Evolutionary conservation across 2,113 vertebrate species (phyloP).

Genomic region (Numida meleagris): DNA sequence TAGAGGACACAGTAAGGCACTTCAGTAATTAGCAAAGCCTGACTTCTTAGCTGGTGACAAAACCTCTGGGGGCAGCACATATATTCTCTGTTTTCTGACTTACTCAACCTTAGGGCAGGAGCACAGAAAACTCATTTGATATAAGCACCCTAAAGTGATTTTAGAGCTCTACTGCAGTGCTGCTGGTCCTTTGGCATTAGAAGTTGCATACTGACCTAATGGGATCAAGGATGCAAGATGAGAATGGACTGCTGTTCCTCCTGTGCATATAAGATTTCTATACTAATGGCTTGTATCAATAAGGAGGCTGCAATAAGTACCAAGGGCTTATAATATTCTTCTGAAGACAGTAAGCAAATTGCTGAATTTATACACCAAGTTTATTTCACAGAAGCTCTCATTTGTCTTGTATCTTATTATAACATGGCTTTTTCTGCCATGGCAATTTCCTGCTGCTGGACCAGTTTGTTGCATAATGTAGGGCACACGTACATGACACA

Average conservation of each 20-base stretch:
- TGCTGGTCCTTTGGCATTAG: neutral
- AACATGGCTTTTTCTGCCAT: neutral
- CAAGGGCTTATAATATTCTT: neutral
- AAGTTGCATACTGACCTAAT: neutral
- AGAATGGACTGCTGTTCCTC: neutral
- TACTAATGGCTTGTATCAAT: neutral
- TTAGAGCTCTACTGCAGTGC: neutral
- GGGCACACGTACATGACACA: neutral
- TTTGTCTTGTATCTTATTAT: neutral
- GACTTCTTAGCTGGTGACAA: neutral
- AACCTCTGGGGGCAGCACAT: neutral
- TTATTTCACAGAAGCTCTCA: neutral
- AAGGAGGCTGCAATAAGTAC: neutral
- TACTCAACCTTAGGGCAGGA: neutral
- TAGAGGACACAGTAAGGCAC: conserved; percentile 19
- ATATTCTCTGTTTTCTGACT: neutral
- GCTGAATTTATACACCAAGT: neutral
- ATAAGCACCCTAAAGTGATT: neutral
- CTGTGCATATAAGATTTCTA: neutral
- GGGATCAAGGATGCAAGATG: neutral
- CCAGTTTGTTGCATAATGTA: neutral
- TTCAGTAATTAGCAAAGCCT: conserved; percentile 28
- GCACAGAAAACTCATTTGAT: neutral
- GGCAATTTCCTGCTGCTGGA: neutral
- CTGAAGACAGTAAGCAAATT: neutral